Conservation (phyloP, 2,797 vertebrate species). For the Molossus alvarezi region DNA sequence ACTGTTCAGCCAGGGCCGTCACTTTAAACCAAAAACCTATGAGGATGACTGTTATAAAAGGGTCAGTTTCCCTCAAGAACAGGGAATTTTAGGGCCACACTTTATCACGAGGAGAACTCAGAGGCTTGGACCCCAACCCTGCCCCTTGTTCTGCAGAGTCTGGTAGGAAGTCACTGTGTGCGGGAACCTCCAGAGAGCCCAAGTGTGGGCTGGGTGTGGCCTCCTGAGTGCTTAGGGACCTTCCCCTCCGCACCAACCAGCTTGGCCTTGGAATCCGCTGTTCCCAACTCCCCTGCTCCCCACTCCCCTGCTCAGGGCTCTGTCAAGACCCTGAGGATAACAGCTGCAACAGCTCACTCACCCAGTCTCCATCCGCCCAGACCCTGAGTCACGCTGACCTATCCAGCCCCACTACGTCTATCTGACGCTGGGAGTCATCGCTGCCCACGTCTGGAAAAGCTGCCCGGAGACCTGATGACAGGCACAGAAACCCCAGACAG, state of each 20-base stretch:
- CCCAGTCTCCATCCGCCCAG: neutral
- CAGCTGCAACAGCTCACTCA: no score
- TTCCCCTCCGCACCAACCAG: neutral
- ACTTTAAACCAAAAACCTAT: neutral
- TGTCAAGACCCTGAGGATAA: neutral
- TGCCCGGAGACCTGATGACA: neutral
- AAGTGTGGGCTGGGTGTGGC: no score
- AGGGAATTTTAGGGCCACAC: neutral
- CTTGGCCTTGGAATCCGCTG: fast-evolving
- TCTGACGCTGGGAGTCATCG: neutral
- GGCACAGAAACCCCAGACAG: neutral
- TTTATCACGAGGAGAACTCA: neutral
- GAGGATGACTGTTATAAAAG: neutral
- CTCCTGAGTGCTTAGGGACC: neutral
- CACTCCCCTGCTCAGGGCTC: no score
- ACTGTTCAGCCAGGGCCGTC: neutral
- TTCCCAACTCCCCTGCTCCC: fast-evolving
- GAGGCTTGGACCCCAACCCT: neutral
- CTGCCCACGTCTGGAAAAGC: neutral
- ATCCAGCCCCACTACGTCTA: neutral
- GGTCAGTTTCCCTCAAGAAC: neutral
- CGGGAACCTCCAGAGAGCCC: neutral
- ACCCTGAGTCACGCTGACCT: neutral
- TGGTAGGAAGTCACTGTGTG: neutral
- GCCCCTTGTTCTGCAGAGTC: neutral